Evolutionary conservation across 2,888 invertebrate species (phyloP).

Genomic region (Ypsolopha sequella): DNA sequence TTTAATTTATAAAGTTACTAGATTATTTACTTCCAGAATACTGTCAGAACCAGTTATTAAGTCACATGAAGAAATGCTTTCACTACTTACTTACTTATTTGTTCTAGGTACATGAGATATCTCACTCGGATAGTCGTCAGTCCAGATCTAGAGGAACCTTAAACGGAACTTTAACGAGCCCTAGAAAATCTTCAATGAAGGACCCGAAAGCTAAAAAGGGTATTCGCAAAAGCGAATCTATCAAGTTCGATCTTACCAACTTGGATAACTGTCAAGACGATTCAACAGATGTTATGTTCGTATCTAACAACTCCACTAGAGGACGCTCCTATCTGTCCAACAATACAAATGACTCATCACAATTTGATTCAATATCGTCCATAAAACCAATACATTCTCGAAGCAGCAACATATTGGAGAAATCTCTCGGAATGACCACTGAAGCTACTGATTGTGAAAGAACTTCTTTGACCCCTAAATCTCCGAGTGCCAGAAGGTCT

Average conservation of each 20-base stretch:
- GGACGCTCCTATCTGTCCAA: background rate
- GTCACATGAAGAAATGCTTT: too few species aligned
- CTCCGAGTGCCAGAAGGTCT: conserved; percentile 21
- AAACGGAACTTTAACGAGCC: conserved; percentile 17
- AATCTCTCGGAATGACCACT: conserved; percentile 16
- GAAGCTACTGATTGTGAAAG: conserved; percentile 6
- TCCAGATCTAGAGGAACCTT: conserved; percentile 3
- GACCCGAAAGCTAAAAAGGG: conserved; percentile 27
- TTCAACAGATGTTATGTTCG: conserved; percentile 14
- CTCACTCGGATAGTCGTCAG: conserved; percentile 17
- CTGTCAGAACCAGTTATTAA: too few species aligned
- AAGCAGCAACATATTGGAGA: conserved; percentile 27
- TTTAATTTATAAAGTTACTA: too few species aligned
- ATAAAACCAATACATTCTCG: conserved; percentile 30
- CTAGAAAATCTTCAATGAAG: conserved; percentile 47
- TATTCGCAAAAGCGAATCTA: conserved; percentile 41
- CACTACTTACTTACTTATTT: too few species aligned
- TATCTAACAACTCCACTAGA: conserved; percentile 14
- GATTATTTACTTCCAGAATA: too few species aligned
- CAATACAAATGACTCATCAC: conserved; percentile 19
- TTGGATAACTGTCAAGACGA: conserved; percentile 21
- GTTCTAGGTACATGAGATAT: conserved; percentile 18
- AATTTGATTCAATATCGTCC: conserved; percentile 25
- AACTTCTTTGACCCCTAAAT: conserved; percentile 14
- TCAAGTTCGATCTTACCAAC: conserved; percentile 56